A percentile compares a stretch with the other conserved stretches of the same genome.
phyloP scores from a whole-genome alignment of 2,888 invertebrate genomes.

The Cephus spinipes region DNA sequence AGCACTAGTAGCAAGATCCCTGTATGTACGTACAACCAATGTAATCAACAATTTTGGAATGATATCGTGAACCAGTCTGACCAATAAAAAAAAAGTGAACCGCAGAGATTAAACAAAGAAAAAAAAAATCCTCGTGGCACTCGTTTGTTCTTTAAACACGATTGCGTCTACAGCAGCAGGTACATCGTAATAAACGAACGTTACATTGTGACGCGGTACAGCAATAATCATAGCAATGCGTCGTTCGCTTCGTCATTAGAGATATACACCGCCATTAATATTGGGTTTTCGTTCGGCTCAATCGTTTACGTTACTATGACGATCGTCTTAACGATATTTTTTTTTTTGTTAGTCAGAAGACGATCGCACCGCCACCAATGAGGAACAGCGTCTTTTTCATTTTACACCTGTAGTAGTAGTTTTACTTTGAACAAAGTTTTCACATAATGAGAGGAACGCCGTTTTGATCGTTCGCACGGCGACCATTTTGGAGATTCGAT shows the following conservation, averaged over 20 bases:
- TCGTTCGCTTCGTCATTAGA: neutral
- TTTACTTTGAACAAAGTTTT: neutral
- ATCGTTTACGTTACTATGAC: neutral
- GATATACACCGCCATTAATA: neutral
- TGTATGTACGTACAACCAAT: neutral
- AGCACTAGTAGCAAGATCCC: neutral
- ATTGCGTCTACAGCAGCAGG: constrained; percentile 58
- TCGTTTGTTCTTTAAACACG: constrained; percentile 29
- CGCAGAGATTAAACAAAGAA: neutral
- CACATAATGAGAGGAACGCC: neutral
- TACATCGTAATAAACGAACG: constrained; percentile 54
- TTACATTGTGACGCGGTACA: neutral
- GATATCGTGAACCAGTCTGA: neutral
- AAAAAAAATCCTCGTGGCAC: neutral
- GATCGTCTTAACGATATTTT: neutral
- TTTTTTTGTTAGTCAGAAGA: neutral
- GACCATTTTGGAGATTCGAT: neutral
- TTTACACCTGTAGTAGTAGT: neutral
- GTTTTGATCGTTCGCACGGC: neutral
- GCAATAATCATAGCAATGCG: neutral
- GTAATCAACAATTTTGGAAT: neutral
- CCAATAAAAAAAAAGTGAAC: neutral
- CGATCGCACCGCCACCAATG: constrained; percentile 3
- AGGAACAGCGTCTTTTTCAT: constrained; percentile 1
- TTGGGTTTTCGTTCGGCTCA: neutral